These are phyloP conservation scores for Myrmecobius fasciatus DNA, from an alignment of 2,113 vertebrate species.

Conservation along the genomic window DNA sequence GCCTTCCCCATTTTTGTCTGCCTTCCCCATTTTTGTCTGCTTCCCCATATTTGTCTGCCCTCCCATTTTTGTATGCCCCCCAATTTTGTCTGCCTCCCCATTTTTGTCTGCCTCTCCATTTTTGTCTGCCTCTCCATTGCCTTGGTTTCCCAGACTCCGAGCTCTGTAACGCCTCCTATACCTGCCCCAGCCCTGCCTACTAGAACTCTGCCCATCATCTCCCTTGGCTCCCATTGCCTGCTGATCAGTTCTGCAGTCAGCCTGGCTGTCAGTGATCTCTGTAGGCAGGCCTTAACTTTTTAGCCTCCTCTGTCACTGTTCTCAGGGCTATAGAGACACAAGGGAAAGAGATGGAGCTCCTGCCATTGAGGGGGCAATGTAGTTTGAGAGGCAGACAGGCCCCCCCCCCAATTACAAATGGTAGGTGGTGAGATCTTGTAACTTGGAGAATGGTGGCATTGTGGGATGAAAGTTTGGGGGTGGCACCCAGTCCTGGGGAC, in stretches of 20 bases:
- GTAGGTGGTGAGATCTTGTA: no score
- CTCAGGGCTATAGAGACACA: neutral
- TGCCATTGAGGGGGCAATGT: neutral
- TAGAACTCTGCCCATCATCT: neutral
- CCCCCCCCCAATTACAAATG: no score
- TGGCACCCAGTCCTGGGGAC: neutral
- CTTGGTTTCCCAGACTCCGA: neutral
- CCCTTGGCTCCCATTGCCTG: neutral
- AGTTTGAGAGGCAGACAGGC: no score
- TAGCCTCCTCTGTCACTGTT: neutral
- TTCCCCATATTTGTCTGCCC: neutral
- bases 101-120: neutral
- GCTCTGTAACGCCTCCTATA: neutral
- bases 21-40: no score
- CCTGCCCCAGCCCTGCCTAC: neutral
- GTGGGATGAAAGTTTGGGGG: neutral
- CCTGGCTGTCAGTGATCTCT: no score
- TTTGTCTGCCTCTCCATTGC: neutral
- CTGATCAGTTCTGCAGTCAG: neutral
- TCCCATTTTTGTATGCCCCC: no score
- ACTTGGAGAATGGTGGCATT: conserved; percentile 2
- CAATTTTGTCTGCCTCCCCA: no score
- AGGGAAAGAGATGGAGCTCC: neutral
- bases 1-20: neutral
- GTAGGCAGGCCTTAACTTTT: neutral